A percentile compares a stretch with the other conserved stretches of the same genome.
Conservation (phyloP, 2,797 vertebrate genomes). For the Galago senegalensis region DNA sequence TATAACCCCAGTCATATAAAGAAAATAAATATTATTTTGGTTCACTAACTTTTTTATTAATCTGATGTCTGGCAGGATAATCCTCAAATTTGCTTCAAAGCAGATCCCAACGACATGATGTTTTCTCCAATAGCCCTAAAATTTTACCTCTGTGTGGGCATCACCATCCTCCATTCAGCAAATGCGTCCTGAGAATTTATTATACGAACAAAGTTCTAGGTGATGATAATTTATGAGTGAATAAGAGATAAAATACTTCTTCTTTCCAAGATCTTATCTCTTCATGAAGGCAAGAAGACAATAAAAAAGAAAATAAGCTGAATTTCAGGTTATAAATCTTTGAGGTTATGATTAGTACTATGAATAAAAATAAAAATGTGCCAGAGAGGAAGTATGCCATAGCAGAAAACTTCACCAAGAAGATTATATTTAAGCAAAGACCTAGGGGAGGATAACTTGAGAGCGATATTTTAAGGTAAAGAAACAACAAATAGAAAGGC, state of each 20-base stretch:
- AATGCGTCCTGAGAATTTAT: background rate
- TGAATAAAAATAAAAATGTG: background rate
- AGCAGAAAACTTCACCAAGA: background rate
- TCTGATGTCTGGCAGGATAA: background rate
- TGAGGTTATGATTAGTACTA: background rate
- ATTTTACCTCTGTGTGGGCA: background rate
- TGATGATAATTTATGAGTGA: background rate
- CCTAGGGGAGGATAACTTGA: background rate
- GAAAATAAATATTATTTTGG: background rate
- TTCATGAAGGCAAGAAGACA: background rate
- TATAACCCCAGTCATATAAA: background rate
- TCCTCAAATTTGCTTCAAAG: background rate
- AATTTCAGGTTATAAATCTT: conserved; percentile 2
- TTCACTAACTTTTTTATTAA: background rate
- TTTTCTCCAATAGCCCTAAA: background rate
- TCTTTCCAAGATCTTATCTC: background rate
- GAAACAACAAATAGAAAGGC: background rate
- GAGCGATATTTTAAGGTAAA: background rate
- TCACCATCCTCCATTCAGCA: background rate
- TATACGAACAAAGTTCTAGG: background rate
- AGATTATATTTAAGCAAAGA: conserved; percentile 2
- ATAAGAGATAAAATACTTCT: background rate
- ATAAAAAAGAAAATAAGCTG: background rate
- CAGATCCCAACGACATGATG: background rate
- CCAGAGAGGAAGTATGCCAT: background rate